These are phyloP conservation scores for Muraenolepis orangiensis DNA, from an alignment of 2,797 vertebrate species.

Conservation along the genomic window DNA sequence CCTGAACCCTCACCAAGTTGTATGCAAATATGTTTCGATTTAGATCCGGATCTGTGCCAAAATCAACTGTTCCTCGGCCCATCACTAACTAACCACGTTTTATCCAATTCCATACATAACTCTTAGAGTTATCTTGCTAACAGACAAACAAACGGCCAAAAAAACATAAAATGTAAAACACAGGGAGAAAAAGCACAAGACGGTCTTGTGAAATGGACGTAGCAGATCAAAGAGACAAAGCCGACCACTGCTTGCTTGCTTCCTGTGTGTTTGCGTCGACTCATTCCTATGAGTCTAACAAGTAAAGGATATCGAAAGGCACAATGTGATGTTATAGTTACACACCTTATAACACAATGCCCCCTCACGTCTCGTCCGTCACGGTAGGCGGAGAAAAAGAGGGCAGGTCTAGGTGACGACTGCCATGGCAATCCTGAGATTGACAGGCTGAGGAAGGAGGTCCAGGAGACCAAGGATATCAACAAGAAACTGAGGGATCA, in stretches of 20 bases:
- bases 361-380: background rate
- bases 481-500: slow-evolving; percentile 78
- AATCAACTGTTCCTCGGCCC: too few species aligned
- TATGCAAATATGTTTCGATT: too few species aligned
- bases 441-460: slow-evolving; percentile 79
- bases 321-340: background rate
- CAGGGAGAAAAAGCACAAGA: too few species aligned
- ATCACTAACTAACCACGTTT: too few species aligned
- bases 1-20: too few species aligned
- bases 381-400: slow-evolving; percentile 64
- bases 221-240: background rate
- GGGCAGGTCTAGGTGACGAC: slow-evolving; percentile 66
- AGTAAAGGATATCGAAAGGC: background rate
- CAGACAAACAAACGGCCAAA: too few species aligned
- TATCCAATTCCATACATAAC: too few species aligned
- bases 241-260: background rate
- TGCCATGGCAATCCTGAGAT: slow-evolving; percentile 76
- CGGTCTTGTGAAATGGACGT: too few species aligned
- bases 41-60: too few species aligned
- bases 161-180: too few species aligned
- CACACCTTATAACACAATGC: background rate
- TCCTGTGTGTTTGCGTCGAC: background rate
- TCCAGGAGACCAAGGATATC: slow-evolving; percentile 80
- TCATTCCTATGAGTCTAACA: background rate
- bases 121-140: too few species aligned